These are phyloP conservation scores for Priocnemis perturbator DNA, from an alignment of 2,888 invertebrate species.

Conservation along the genomic window DNA sequence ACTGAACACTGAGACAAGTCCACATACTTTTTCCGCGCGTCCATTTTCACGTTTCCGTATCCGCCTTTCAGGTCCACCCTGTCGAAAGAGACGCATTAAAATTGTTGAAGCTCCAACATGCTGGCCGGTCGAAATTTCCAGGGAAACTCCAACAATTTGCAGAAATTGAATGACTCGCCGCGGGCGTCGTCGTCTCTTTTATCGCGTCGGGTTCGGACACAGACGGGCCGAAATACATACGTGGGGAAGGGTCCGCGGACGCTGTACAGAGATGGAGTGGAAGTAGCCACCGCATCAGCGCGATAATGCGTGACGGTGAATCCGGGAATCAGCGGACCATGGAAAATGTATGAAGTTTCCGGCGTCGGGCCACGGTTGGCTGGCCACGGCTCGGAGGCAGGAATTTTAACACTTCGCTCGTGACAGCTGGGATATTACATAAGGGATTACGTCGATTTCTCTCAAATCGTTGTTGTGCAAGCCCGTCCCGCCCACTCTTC, in stretches of 20 bases:
- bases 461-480: slow-evolving; percentile 36
- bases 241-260: slow-evolving; percentile 12
- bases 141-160: not conserved
- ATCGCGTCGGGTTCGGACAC: slow-evolving; percentile 25
- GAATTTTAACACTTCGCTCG: slow-evolving; percentile 55
- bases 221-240: slow-evolving; percentile 21
- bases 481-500: not conserved
- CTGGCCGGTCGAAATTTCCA: not conserved
- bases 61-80: no score
- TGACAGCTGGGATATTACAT: slow-evolving; percentile 51
- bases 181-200: slow-evolving; percentile 10
- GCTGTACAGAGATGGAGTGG: slow-evolving; percentile 56
- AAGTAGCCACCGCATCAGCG: slow-evolving; percentile 60
- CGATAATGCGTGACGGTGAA: slow-evolving; percentile 60
- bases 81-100: no score
- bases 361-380: slow-evolving; percentile 54
- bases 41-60: no score
- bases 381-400: slow-evolving; percentile 44
- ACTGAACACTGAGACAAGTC: no score
- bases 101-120: no score
- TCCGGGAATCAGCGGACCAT: slow-evolving; percentile 62
- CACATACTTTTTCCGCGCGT: no score
- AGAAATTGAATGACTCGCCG: not conserved
- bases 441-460: slow-evolving; percentile 52
- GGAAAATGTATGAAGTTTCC: slow-evolving; percentile 70